Percentiles rank a stretch among this genome's conserved stretches.
Evolutionary conservation across 35 echinoderm and acorn worm genomes (phyloP).

Genomic region (Apostichopus californicus): DNA sequence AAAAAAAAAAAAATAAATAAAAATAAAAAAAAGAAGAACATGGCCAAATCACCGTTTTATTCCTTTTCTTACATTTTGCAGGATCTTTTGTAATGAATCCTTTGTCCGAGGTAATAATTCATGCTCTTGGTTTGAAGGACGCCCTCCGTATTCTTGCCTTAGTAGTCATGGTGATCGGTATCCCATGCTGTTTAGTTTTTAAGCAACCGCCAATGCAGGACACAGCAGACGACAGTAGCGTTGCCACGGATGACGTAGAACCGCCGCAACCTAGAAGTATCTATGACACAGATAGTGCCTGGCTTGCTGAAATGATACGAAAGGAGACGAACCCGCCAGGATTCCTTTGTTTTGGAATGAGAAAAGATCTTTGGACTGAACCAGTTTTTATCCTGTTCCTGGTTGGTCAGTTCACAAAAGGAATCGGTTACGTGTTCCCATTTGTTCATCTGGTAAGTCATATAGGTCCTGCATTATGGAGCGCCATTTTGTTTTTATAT

Average conservation of each 20-base stretch:
- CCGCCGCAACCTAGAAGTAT: background rate
- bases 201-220: constrained; percentile 67
- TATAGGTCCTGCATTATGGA: no score
- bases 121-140: constrained; percentile 67
- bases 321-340: constrained; percentile 49
- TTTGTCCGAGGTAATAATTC: constrained; percentile 69
- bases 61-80: background rate
- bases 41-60: no score
- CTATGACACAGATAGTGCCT: constrained; percentile 56
- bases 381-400: constrained; percentile 75
- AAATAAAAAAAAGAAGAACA: no score
- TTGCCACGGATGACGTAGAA: constrained; percentile 1
- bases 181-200: constrained; percentile 81
- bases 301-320: constrained; percentile 88
- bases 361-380: constrained; percentile 74
- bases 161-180: constrained; percentile 69
- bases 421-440: constrained; percentile 95
- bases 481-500: no score
- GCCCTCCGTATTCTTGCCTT: constrained; percentile 64
- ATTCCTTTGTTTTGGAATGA: constrained; percentile 25
- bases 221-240: constrained; percentile 8
- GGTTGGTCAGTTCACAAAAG: constrained; percentile 82
- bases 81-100: constrained; percentile 99
- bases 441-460: constrained; percentile 96
- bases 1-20: no score